Conservation (phyloP, 2,888 invertebrate genomes). For the Spilarctia lutea region DNA sequence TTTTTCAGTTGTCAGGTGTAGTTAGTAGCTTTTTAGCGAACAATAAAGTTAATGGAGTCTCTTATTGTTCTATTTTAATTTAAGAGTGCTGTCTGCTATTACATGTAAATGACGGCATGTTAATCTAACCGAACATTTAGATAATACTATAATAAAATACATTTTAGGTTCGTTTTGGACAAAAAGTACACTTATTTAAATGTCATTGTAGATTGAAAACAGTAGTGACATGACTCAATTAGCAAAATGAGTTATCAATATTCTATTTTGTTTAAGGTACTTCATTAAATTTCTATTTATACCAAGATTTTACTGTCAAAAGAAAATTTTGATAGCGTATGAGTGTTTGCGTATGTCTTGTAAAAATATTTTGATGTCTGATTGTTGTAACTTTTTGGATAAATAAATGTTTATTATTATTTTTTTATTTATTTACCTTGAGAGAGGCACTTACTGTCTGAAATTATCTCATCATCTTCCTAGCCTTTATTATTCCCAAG, state of each 20-base stretch:
- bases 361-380: no score
- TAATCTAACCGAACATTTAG: background rate
- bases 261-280: background rate
- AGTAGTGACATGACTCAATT: background rate
- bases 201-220: background rate
- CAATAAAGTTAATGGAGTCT: background rate
- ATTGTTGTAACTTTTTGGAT: no score
- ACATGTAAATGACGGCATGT: background rate
- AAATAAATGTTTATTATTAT: no score
- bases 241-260: background rate
- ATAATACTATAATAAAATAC: background rate
- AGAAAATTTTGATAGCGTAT: background rate
- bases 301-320: background rate
- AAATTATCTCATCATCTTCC: no score
- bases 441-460: no score
- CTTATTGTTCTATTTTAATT: slow-evolving; percentile 2
- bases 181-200: background rate
- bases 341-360: no score
- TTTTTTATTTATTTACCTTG: no score
- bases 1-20: background rate
- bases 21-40: slow-evolving; percentile 2
- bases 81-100: background rate
- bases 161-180: background rate
- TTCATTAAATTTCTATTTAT: background rate
- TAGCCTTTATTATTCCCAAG: no score